Conservation (phyloP, 2,113 vertebrate species). For the Xenus cinereus region DNA sequence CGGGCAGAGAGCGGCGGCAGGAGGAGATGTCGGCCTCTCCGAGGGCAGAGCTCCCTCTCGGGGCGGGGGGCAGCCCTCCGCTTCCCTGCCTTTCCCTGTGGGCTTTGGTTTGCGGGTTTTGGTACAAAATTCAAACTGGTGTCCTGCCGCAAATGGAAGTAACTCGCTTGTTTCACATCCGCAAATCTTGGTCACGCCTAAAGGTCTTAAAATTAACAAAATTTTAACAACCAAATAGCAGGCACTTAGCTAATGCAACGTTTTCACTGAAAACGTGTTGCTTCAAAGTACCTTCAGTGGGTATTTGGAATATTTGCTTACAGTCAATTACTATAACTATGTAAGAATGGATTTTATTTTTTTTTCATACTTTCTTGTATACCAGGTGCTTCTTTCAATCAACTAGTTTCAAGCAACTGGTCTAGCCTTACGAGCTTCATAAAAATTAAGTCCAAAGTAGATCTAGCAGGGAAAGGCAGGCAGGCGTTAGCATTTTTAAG, state of each 20-base stretch:
- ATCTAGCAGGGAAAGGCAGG: neutral
- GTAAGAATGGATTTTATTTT: neutral
- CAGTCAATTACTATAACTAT: neutral
- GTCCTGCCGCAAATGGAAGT: neutral
- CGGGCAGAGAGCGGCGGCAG: fast-evolving
- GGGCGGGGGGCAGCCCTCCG: neutral
- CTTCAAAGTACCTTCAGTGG: neutral
- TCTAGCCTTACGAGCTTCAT: fast-evolving
- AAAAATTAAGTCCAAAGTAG: neutral
- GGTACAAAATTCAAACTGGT: fast-evolving
- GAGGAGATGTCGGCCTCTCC: fast-evolving
- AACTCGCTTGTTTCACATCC: fast-evolving
- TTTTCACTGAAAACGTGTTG: neutral
- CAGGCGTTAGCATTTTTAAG: neutral
- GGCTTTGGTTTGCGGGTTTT: too few species aligned
- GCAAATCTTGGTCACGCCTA: fast-evolving
- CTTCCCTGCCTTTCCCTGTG: fast-evolving
- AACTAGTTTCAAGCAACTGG: fast-evolving
- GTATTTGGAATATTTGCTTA: neutral
- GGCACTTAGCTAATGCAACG: neutral
- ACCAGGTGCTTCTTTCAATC: neutral
- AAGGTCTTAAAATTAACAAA: neutral
- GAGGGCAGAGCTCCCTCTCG: fast-evolving
- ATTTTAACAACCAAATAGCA: neutral
- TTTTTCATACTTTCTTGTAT: neutral